Evolutionary conservation across 2,797 vertebrate species (phyloP).

Genomic region (Echeneis naucrates): DNA sequence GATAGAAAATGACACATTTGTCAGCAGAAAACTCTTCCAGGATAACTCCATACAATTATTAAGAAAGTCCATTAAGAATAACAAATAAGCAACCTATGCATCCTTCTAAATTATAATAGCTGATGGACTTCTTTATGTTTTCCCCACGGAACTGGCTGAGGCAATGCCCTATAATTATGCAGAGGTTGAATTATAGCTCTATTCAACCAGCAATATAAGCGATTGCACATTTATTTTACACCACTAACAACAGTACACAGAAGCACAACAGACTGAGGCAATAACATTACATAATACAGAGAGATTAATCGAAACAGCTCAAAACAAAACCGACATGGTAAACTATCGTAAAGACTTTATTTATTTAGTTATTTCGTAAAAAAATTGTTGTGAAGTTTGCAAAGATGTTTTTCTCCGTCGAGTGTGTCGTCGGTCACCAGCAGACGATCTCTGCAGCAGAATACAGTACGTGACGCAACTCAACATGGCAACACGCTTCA

Average conservation of each 20-base stretch:
- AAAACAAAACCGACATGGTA: background rate
- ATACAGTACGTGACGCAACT: conserved; percentile 84
- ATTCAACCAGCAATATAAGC: background rate
- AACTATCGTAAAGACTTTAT: background rate
- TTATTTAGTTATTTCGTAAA: too few species aligned
- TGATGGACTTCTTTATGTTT: background rate
- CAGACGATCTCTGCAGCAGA: conserved; percentile 80
- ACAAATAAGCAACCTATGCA: background rate
- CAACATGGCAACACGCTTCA: conserved; percentile 88
- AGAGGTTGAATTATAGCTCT: background rate
- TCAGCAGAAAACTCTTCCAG: background rate
- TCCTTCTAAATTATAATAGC: background rate
- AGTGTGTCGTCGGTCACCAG: conserved; percentile 49
- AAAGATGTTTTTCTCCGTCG: background rate
- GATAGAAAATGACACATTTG: background rate
- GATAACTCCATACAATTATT: background rate
- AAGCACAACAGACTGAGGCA: background rate
- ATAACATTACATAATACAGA: too few species aligned
- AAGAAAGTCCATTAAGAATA: background rate
- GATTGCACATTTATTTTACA: background rate
- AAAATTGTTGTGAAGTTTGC: background rate
- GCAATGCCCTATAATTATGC: background rate
- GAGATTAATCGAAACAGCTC: background rate
- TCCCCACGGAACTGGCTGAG: background rate
- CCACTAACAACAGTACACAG: background rate